phyloP scores from a whole-genome alignment of 2,888 invertebrate genomes.

The Gortyna flavago region DNA sequence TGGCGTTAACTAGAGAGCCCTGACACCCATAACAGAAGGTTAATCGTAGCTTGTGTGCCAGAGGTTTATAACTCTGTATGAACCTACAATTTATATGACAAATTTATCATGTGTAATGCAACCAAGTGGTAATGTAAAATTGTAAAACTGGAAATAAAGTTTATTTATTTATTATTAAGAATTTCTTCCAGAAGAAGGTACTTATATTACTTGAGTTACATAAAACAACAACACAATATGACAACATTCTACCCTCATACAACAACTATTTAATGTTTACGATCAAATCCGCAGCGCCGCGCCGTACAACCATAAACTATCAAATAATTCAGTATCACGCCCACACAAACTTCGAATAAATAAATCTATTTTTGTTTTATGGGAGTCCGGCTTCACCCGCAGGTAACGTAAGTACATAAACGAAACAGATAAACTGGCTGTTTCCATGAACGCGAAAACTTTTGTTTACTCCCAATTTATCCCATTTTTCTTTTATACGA shows the following conservation, averaged over 20 bases:
- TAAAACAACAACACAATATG: constrained; percentile 17
- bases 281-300: constrained; percentile 47
- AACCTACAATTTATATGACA: not conserved
- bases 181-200: not conserved
- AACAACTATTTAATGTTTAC: constrained; percentile 43
- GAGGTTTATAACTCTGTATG: not conserved
- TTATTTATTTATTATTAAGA: not conserved
- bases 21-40: not conserved
- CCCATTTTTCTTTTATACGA: constrained; percentile 59
- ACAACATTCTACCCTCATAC: constrained; percentile 7
- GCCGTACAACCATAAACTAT: constrained; percentile 61
- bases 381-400: constrained; percentile 63
- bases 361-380: constrained; percentile 74
- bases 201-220: not conserved
- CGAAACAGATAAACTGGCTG: constrained; percentile 62
- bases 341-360: constrained; percentile 65
- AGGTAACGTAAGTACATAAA: constrained; percentile 67
- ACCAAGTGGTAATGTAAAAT: not conserved
- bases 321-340: constrained; percentile 68
- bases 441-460: constrained; percentile 60
- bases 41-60: not conserved
- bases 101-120: not conserved
- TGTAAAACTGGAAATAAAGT: not conserved
- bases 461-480: constrained; percentile 60
- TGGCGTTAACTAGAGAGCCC: not conserved